These are phyloP conservation scores for Pogonocichla stellata DNA, from an alignment of 2,113 vertebrate species.

Conservation along the genomic window DNA sequence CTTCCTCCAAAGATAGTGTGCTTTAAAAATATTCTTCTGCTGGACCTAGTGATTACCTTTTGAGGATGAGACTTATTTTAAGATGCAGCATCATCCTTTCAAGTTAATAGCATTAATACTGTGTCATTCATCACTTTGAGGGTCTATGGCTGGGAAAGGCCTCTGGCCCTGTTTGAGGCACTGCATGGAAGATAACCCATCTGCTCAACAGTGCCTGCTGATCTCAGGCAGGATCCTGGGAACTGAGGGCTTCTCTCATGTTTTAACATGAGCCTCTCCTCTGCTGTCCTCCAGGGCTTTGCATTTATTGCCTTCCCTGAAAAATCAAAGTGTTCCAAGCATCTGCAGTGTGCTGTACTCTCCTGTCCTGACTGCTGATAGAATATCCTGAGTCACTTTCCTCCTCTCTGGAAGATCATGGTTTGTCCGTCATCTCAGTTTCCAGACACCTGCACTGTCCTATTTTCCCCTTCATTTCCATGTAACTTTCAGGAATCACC, in stretches of 20 bases:
- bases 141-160: background rate
- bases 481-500: background rate
- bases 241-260: background rate
- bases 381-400: background rate
- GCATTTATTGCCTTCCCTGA: background rate
- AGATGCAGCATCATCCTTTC: background rate
- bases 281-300: background rate
- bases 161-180: background rate
- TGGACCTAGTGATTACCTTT: background rate
- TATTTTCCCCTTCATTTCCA: fast-evolving
- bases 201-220: background rate
- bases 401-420: background rate
- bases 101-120: background rate
- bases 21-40: background rate
- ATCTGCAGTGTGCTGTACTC: background rate
- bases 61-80: slow-evolving; percentile 8
- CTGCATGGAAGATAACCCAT: background rate
- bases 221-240: background rate
- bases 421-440: background rate
- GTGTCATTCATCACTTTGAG: background rate
- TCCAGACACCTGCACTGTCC: background rate
- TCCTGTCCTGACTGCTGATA: background rate
- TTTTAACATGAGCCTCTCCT: background rate
- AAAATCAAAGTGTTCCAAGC: background rate
- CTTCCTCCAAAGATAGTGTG: background rate